These are phyloP conservation scores for Catocala nupta DNA, from an alignment of 2,888 invertebrate genomes.

Conservation along the genomic window DNA sequence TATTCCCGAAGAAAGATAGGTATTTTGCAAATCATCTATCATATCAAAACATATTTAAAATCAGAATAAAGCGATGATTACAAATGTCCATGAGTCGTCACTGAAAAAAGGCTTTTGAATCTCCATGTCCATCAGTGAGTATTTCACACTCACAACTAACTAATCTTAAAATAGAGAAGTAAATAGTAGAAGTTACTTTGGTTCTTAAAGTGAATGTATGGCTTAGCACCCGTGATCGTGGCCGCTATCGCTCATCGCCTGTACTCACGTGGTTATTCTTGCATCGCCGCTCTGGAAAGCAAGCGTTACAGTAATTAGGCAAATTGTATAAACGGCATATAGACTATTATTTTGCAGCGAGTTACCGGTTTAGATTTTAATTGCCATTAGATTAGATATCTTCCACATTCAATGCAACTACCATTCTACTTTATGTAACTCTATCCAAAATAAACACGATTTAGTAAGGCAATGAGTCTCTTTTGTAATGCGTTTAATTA, in stretches of 20 bases:
- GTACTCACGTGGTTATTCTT: slow-evolving; percentile 51
- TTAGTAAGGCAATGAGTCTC: slow-evolving; percentile 36
- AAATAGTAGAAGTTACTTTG: too few species aligned
- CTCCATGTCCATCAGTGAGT: too few species aligned
- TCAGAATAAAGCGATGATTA: too few species aligned
- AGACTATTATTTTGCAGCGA: slow-evolving; percentile 67
- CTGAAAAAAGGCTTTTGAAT: too few species aligned
- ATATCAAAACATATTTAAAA: too few species aligned
- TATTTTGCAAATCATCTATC: too few species aligned
- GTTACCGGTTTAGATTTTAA: slow-evolving; percentile 72
- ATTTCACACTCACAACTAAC: too few species aligned
- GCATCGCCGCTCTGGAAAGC: slow-evolving; percentile 69
- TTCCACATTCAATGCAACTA: slow-evolving; percentile 57
- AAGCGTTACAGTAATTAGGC: slow-evolving; percentile 75
- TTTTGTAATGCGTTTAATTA: slow-evolving; percentile 39
- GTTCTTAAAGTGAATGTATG: background rate
- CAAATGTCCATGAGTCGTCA: too few species aligned
- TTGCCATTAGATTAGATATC: slow-evolving; percentile 68
- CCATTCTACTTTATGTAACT: slow-evolving; percentile 59
- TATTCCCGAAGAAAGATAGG: too few species aligned
- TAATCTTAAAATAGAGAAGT: too few species aligned
- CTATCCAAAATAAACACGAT: slow-evolving; percentile 54
- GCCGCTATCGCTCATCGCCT: slow-evolving; percentile 34
- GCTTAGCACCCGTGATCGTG: slow-evolving; percentile 2
- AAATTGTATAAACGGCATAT: slow-evolving; percentile 76